Evolutionary conservation across 2,797 vertebrate species (phyloP).

Genomic region (Adelosebastes latens): DNA sequence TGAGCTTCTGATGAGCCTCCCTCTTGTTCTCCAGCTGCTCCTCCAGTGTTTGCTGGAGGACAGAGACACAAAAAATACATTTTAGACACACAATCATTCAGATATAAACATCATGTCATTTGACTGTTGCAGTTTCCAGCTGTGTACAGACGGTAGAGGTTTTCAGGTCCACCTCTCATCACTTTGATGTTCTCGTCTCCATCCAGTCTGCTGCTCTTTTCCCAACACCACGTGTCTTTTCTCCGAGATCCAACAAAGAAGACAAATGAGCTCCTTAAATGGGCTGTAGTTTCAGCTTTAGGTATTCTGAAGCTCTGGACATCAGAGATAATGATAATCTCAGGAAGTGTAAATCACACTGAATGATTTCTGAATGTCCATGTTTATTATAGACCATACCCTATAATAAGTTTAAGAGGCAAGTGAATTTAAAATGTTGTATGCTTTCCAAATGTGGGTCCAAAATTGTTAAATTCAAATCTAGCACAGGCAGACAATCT

Average conservation of each 20-base stretch:
- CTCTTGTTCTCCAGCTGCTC: too few relatives aligned
- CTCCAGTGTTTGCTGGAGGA: too few relatives aligned
- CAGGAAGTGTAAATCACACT: neutral
- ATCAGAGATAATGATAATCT: too few relatives aligned
- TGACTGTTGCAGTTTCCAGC: neutral
- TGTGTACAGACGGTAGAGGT: too few relatives aligned
- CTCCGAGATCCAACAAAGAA: neutral
- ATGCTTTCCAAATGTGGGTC: neutral
- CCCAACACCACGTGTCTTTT: neutral
- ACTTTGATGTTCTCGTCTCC: neutral
- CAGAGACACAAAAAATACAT: too few relatives aligned
- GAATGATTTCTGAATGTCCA: neutral
- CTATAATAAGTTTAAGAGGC: neutral
- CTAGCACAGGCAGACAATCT: neutral
- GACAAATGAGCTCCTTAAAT: neutral
- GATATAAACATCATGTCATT: neutral
- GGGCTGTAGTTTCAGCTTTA: too few relatives aligned
- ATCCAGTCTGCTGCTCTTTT: neutral
- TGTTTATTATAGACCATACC: neutral
- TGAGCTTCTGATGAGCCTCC: too few relatives aligned
- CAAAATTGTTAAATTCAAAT: neutral
- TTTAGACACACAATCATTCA: too few relatives aligned
- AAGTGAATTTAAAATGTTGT: neutral
- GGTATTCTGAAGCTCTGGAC: too few relatives aligned
- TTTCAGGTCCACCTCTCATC: neutral